Evolutionary conservation across 2,888 invertebrate species (phyloP), one percentile per base, ranked within the genome.

Genomic region (Orthosia gothica): DNA sequence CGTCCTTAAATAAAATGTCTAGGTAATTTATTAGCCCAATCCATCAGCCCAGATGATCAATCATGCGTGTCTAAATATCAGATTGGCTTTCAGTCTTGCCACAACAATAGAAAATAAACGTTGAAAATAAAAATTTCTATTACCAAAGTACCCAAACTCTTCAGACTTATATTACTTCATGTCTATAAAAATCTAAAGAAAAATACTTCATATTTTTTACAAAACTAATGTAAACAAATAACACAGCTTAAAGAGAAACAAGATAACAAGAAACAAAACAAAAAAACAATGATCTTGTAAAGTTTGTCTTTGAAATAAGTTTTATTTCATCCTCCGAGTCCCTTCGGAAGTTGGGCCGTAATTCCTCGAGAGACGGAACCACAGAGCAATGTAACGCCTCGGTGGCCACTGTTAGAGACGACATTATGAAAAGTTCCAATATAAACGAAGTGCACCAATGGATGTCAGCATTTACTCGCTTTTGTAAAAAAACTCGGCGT

Each of bases 261-360:
- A 65, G 26, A 65, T 40, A 79, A 73, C 16, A 64, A 79, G 66
- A 50, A 63, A 72, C 54, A 45, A 76, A 80, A 62, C 52, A 47
- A 47, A 63, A 66, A 79, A 82, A 78, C 63, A 82, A 71, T 57
- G 58, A 63, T 79, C 58, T 58, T n/a, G 12, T 26, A 40, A 78
- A 64, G 40, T 68, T 72, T 7, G n/a, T 79, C 61, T 81, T 78
- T 69, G 68, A 66, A 65, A 66, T 65, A 76, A 74, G 83, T 84
- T 76, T 70, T 76, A 70, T 83, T 76, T 74, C 64, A 63, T 72
- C 67, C 45, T 45, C 54, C 59, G 59, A 47, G 69, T 26, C 54
- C 55, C 69, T 70, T 54, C 26, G 67, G 69, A 68, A 84, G 70
- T 82, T 72, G 57, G 5, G 54, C 20, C 40, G 65, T 70, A 65